Evolutionary conservation across 2,113 vertebrate genomes (phyloP).

Genomic region (Pelecanus crispus): DNA sequence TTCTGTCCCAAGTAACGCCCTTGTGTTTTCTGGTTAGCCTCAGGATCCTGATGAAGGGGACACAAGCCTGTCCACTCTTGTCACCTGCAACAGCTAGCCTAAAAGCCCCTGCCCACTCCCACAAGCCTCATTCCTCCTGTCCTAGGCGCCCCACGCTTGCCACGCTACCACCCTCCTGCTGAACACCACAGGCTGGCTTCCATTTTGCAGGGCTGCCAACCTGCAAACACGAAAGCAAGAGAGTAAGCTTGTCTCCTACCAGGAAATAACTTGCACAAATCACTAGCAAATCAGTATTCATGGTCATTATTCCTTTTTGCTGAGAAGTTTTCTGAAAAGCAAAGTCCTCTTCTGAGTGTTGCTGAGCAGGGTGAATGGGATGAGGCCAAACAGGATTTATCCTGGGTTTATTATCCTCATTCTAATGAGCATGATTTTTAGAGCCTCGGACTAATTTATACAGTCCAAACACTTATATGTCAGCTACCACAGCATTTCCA

Average conservation of each 20-base stretch:
- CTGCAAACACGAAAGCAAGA: not conserved
- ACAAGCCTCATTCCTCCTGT: not conserved
- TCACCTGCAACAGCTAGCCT: not conserved
- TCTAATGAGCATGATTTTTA: not conserved
- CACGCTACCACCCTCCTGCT: not conserved
- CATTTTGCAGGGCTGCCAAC: not conserved
- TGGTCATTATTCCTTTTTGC: not conserved
- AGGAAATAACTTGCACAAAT: not conserved
- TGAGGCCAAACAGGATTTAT: rapidly evolving
- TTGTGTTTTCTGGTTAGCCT: not conserved
- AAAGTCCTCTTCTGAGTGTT: not conserved
- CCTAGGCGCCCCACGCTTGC: rapidly evolving
- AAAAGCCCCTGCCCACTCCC: not conserved
- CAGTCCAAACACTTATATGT: not conserved
- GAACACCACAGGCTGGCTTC: not conserved
- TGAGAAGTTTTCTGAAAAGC: not conserved
- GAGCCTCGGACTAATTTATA: not conserved
- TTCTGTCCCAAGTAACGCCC: rapidly evolving
- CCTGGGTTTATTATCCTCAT: too few relatives aligned
- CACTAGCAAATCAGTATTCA: not conserved
- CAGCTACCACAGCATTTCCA: not conserved
- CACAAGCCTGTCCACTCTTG: too few relatives aligned
- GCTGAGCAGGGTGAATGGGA: not conserved
- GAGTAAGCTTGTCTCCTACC: not conserved
- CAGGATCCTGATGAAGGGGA: not conserved